Percentiles rank a stretch among this genome's conserved stretches.
phyloP scores from a whole-genome alignment of 2,113 vertebrate genomes.

The Lampris incognitus region DNA sequence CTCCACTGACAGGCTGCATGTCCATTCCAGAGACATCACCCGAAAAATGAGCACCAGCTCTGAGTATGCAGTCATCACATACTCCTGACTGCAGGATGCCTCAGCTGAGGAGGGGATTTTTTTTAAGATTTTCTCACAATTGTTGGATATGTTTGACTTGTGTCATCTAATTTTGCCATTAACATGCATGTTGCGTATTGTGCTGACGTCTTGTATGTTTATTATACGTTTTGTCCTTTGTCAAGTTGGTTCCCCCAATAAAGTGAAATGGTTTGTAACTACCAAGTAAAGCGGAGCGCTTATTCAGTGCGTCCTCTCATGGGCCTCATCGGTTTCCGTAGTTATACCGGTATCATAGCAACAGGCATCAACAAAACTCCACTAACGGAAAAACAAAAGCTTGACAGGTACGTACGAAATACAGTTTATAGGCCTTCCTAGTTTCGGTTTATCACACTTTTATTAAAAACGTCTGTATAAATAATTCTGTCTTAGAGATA shows the following conservation, averaged over 20 bases:
- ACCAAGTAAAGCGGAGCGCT: too few species aligned
- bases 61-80: constrained; percentile 84
- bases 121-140: background rate
- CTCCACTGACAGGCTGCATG: constrained; percentile 81
- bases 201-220: background rate
- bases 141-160: background rate
- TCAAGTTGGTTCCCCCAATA: background rate
- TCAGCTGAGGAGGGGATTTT: background rate
- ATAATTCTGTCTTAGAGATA: too few species aligned
- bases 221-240: background rate
- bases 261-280: background rate
- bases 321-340: constrained; percentile 61
- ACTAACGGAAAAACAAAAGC: background rate
- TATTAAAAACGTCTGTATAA: too few species aligned
- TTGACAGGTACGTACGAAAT: constrained; percentile 1
- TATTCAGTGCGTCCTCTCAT: background rate
- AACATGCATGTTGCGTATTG: background rate
- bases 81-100: constrained; percentile 54
- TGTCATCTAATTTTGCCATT: background rate
- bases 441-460: too few species aligned
- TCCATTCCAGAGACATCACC: constrained; percentile 78
- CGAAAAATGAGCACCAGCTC: constrained; percentile 84
- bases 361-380: constrained; percentile 58
- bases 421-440: background rate
- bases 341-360: constrained; percentile 69